A percentile compares a stretch with the other conserved stretches of the same genome.
Conservation (phyloP, 2,888 invertebrate species). For the Drosophila aldrichi region DNA sequence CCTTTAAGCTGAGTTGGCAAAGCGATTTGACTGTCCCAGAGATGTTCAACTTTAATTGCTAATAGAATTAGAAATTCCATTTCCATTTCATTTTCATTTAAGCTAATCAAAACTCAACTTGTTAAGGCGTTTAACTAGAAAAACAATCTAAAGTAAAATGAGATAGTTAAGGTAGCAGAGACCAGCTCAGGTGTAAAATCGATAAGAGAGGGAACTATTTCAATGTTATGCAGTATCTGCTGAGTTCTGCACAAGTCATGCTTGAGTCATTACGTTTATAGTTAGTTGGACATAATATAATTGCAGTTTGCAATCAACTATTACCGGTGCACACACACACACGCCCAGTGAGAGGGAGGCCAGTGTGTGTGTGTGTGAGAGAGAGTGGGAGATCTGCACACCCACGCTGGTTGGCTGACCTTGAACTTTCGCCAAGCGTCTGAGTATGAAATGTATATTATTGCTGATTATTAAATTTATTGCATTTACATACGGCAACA, state of each 20-base stretch:
- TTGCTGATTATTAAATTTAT: constrained; percentile 73
- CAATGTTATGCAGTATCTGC: background rate
- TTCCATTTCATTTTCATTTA: background rate
- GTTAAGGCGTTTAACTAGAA: background rate
- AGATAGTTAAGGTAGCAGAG: background rate
- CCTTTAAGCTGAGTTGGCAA: background rate
- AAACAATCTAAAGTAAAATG: background rate
- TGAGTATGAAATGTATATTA: constrained; percentile 35
- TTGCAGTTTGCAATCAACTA: constrained; percentile 37
- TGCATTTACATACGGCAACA: constrained; percentile 46
- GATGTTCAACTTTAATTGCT: background rate
- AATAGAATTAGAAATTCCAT: background rate
- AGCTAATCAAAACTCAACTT: background rate
- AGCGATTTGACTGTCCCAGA: background rate
- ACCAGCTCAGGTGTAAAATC: background rate
- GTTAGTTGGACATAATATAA: constrained; percentile 20
- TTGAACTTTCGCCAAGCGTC: constrained; percentile 62
- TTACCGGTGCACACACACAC: constrained; percentile 22
- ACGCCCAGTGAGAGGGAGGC: background rate
- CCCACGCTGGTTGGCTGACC: constrained; percentile 53
- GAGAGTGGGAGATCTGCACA: background rate
- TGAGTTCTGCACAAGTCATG: background rate
- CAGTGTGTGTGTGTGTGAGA: background rate
- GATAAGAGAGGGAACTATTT: background rate
- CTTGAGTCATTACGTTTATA: constrained; percentile 3